Evolutionary conservation across 2,888 invertebrate genomes (phyloP), one percentile per base, ranked within the genome.

Genomic region (Nineta flava): DNA sequence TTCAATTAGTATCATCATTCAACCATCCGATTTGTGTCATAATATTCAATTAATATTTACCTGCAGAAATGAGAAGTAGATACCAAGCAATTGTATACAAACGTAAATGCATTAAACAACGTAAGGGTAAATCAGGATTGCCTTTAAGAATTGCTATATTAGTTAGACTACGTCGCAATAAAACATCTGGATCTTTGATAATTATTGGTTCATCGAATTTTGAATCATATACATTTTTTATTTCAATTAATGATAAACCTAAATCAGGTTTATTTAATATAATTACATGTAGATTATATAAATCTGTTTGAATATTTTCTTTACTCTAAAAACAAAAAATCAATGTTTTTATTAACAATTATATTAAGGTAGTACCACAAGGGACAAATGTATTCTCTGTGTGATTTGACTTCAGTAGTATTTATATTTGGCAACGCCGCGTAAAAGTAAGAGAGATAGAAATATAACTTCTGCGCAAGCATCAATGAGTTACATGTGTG

Each of bases 251-350:
- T 9, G 17, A 32, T n/a, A 48, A 13, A 10, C 80, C 81, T 86
- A 85, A 85, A 47, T 79, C 73, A 0, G 83, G 81, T 63, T 87
- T 87, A 52, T 73, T 72, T 38, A 79, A 71, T 12, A 81, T 71
- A 45, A 87, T 66, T 45, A 86, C 75, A 60, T 84, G 76, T 47
- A 83, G 72, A 59, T 80, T 82, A 55, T 77, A 73, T 16, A 79
- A 65, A 62, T 76, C 79, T 41, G 67, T 70, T 53, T 71, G 68
- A 54, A 76, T 62, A 53, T 62, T 57, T 47, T 58, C 54, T 10
- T 65, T 69, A 53, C 73, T 70, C 63, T 71, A 65, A 41, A 61
- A 61, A 38, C 51, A 45, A 34, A 40, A 52, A 26, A n/a, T n/a
- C n/a, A n/a, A n/a, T n/a, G n/a, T n/a, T n/a, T n/a, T n/a, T n/a